A percentile compares a stretch with the other conserved stretches of the same genome.
Evolutionary conservation across 2,797 vertebrate genomes (phyloP).

Genomic region (Lepilemur ruficaudatus): DNA sequence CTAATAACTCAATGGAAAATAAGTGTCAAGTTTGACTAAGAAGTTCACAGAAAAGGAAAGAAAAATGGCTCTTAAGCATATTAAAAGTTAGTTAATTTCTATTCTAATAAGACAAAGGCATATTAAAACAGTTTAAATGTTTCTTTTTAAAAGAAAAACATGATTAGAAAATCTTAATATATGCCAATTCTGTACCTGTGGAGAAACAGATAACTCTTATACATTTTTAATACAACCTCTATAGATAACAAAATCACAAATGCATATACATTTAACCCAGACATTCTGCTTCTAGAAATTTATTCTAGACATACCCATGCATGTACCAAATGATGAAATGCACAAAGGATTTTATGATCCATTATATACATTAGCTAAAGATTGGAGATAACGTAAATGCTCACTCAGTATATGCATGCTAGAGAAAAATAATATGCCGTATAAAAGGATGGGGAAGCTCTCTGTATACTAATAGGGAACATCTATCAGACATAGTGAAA

Average conservation of each 20-base stretch:
- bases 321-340: not conserved
- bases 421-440: not conserved
- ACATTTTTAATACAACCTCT: not conserved
- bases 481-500: not conserved
- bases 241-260: not conserved
- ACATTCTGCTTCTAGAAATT: not conserved
- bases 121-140: not conserved
- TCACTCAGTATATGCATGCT: not conserved
- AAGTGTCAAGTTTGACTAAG: not conserved
- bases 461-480: not conserved
- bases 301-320: not conserved
- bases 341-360: not conserved
- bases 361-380: not conserved
- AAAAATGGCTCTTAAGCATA: not conserved
- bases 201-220: not conserved
- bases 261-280: not conserved
- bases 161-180: not conserved
- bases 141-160: not conserved
- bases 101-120: not conserved
- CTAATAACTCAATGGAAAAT: not conserved
- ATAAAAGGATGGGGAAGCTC: not conserved
- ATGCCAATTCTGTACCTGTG: not conserved
- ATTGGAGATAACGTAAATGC: not conserved
- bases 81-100: not conserved
- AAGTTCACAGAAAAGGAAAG: not conserved